phyloP scores from a whole-genome alignment of 1,140 invertebrate genomes.

The Adelges cooleyi region DNA sequence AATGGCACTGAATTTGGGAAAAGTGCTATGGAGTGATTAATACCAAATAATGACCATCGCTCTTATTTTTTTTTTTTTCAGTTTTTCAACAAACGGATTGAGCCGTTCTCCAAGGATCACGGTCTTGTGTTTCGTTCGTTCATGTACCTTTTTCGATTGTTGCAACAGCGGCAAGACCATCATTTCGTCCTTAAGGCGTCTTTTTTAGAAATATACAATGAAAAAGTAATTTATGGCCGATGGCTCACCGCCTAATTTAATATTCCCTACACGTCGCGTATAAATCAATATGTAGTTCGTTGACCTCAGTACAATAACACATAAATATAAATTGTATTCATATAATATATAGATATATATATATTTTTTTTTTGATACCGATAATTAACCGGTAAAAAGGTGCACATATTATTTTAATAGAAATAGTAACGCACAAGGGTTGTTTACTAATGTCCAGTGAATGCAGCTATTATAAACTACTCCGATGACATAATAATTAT shows the following conservation, averaged over 20 bases:
- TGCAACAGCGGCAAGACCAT: slow-evolving; percentile 58
- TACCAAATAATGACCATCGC: too few species aligned
- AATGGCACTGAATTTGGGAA: too few species aligned
- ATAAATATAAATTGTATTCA: too few species aligned
- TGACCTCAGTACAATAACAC: background rate
- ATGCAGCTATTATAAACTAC: too few species aligned
- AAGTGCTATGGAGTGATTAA: too few species aligned
- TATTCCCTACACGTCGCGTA: background rate
- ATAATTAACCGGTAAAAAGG: too few species aligned
- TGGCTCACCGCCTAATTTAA: background rate
- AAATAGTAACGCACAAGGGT: too few species aligned
- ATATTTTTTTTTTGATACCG: too few species aligned
- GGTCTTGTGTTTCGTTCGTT: slow-evolving; percentile 81
- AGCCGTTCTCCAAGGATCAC: slow-evolving; percentile 56
- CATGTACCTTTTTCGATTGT: slow-evolving; percentile 74
- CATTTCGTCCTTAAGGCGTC: slow-evolving; percentile 84
- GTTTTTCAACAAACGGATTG: slow-evolving; percentile 48
- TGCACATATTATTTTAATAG: too few species aligned
- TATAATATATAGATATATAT: too few species aligned
- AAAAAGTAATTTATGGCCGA: slow-evolving; percentile 68
- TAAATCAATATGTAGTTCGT: slow-evolving; percentile 11
- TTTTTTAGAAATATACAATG: slow-evolving; percentile 91
- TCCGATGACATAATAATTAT: too few species aligned
- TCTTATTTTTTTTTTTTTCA: slow-evolving; percentile 42
- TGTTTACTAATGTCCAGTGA: too few species aligned